Base-by-base conservation (phyloP, 2,888 invertebrate species). In the Aelia acuminata region DNA sequence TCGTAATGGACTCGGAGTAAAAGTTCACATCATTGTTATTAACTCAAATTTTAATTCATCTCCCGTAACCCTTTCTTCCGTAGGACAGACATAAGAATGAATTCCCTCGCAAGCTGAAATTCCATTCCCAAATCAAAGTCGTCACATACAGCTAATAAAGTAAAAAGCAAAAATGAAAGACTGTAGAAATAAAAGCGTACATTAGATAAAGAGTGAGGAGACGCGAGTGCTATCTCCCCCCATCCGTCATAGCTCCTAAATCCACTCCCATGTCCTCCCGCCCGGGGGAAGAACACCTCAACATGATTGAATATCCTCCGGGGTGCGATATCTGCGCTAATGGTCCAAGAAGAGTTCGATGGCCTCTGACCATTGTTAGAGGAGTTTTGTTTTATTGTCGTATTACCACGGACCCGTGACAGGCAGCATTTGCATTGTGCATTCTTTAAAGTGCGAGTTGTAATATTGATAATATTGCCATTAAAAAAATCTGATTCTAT, bases 161-260 rank as follows among this genome's bases (percentile, higher is more conserved):
- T 63, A 63, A 63, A 63, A 63, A 63, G 63, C 31, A 22, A 63
- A 63, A 63, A 63, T 63, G 63, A 63, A 63, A 63, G 31, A 57
- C 26, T 31, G 3, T 31, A 63, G 4, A 31, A 63, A 63, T 63
- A 63, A 63, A 63, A 63, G 31, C 15, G 26, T 63, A 8, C 63
- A 31, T 63, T 63, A 63, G 63, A 63, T 63, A 63, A 63, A 31
- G 31, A 3, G n/a, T 53, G n/a, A 53, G 53, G n/a, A 53, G 53
- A 53, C n/a, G 57, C 26, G 31, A 63, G 63, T 63, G 63, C 31
- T 63, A 63, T 63, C 63, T 63, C 35, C 18, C 18, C 2, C 63
- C 31, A 70, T 70, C 63, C 63, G 31, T 70, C 63, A 70, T 35
- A 70, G 7, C 31, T 18, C 63, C 63, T 18, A 70, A 70, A 70